Base-by-base conservation (phyloP, 1,140 invertebrate genomes). In the Drosophila sechellia region DNA sequence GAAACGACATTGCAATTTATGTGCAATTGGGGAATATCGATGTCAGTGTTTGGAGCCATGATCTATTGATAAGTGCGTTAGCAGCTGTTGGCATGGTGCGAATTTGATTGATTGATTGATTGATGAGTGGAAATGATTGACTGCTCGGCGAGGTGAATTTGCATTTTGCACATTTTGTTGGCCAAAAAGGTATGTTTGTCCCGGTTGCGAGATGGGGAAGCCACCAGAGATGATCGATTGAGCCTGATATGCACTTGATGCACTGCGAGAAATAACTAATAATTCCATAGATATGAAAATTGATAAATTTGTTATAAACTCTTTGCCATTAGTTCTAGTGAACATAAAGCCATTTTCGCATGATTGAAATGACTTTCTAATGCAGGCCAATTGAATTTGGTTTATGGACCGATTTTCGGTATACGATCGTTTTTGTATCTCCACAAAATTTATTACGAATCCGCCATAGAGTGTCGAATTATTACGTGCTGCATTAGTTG, bases 41-140 rank as follows among this genome's bases (percentile, higher is more conserved):
- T 56, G 63, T 39, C 54, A 53, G 27, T 40, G 25, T 20, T 56
- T 56, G 58, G 35, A 25, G 64, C 46, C 31, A n/a, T 77, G 71
- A 77, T 77, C 55, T 45, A 58, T 59, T 17, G 73, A 68, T 77
- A 75, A 59, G 72, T 56, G 27, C 49, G 52, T 57, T 46, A 17
- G 42, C 50, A 56, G 68, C 37, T 55, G 70, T 12, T 50, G 43
- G 20, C 4, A 17, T 37, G 54, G 71, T 63, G 70, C 48, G 56
- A 77, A 46, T 52, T 77, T 77, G 74, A 77, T 77, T 74, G 71
- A 75, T 77, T 77, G 74, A 77, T 77, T 74, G 71, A 75, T 75
- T 40, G 70, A 63, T 59, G 71, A 61, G 64, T 69, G 73, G 61
- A 68, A 66, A 56, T 59, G 73, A 65, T 39, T 42, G 72, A 77